Base-by-base conservation (phyloP, 2,888 invertebrate genomes). In the Strigamia maritima region DNA sequence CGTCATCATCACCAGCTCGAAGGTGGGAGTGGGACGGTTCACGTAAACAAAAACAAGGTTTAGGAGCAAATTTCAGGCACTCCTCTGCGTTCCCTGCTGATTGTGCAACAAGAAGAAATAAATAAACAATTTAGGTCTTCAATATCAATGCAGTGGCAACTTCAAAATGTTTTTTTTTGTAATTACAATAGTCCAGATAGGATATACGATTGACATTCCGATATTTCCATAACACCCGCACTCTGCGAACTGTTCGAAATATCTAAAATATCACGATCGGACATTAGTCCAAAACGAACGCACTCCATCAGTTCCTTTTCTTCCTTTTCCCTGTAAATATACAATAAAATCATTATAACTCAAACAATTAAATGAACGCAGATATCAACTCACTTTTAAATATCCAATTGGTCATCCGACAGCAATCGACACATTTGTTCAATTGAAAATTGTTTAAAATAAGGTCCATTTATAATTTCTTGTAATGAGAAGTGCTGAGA, bases 241-340 rank as follows among this genome's bases (percentile, higher is more conserved):
- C n/a, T 76, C 16, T 12, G 35, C 16, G 24, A 12, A 10, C n/a
- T 16, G 19, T 19, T 24, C 7, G 76, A 28, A 22, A 76, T 76
- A 19, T 76, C 76, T 35, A 76, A 38, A 28, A 76, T 16, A 35
- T 76, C 76, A 16, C 76, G 76, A 35, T 76, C 76, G 16, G 76
- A 22, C 76, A 76, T 76, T 8, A 76, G 35, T 14, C 76, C 76
- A 76, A 76, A 76, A 8, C 76, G 76, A 8, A 76, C 76, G n/a
- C 76, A 76, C 2, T 10, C 76, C 31, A 76, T 76, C 22, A 76
- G 2, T 16, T n/a, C n/a, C 22, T 4, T 14, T 6, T 16, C 76
- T 76, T 76, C 31, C n/a, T 76, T 76, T 19, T 76, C 76, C 35
- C 76, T 76, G 28, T 8, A 28, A n/a, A n/a, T n/a, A n/a, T n/a